Base-by-base conservation (phyloP, 2,888 invertebrate genomes). In the Nemotelus nigrinus region DNA sequence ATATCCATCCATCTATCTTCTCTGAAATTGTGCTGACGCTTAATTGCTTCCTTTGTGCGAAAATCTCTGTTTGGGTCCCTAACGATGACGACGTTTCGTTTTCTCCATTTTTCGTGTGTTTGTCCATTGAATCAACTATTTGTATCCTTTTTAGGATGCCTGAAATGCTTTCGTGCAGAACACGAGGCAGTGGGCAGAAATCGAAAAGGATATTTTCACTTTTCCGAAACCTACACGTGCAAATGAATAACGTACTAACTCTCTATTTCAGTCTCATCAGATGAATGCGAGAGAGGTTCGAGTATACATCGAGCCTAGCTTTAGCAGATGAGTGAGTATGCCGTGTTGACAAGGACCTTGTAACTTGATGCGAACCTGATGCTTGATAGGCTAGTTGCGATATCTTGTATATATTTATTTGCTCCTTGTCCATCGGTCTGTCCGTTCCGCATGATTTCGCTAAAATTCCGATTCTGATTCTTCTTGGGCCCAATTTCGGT, bases 31-130 rank as follows among this genome's bases (percentile, higher is more conserved):
- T 25, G 48, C 67, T 67, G 67, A 58, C 8, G 57, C 25, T 72
- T 72, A 72, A 72, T 72, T 72, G 71, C 71, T 72, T 72, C 71
- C 71, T 72, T 72, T 72, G 71, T 72, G 58, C 45, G 7, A 50
- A 25, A 25, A 25, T 25, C 45, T n/a, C 58, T 72, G 41, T 70
- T 8, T 25, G 25, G 57, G 10, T 57, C 8, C 10, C 25, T 25
- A 25, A 25, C 25, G 25, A 25, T 25, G 25, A 25, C 25, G 25
- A 25, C 25, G 25, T 25, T 25, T 1, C 25, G 67, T 68, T 68
- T 41, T 63, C 6, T 50, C 8, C 8, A 8, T 5, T 5, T 50
- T 25, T 43, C 63, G 41, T 39, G 41, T 41, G 41, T 8, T 41
- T 43, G 43, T 63, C 43, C 50, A 50, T 8, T 7, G 2, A 43